phyloP scores from a whole-genome alignment of 2,888 invertebrate species.

The Mesoligia furuncula region DNA sequence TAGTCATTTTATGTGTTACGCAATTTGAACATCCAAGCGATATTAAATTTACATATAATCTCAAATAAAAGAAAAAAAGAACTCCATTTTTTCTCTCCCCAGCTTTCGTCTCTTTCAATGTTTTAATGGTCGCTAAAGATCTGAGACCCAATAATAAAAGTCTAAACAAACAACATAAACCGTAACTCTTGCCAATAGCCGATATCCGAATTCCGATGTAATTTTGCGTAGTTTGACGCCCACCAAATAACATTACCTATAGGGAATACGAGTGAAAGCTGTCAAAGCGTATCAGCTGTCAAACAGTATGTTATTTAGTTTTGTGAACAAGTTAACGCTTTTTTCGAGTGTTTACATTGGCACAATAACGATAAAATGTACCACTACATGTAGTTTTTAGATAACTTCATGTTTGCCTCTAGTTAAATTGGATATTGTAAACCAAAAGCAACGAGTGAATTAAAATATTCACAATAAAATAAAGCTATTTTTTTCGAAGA shows the following conservation, averaged over 20 bases:
- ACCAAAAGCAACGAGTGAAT: not conserved
- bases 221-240: slow-evolving; percentile 31
- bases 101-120: not conserved
- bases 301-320: slow-evolving; percentile 46
- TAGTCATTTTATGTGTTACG: not conserved
- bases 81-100: not conserved
- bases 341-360: slow-evolving; percentile 24
- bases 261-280: slow-evolving; percentile 28
- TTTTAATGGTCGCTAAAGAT: not conserved
- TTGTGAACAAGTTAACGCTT: slow-evolving; percentile 32
- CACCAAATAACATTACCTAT: slow-evolving; percentile 29
- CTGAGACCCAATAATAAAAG: not conserved
- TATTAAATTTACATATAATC: not conserved
- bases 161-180: slow-evolving; percentile 16
- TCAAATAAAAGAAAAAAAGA: not conserved
- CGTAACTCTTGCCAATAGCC: slow-evolving; percentile 16
- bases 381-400: not conserved
- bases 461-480: not conserved
- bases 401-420: not conserved
- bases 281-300: slow-evolving; percentile 51
- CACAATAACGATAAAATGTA: slow-evolving; percentile 12
- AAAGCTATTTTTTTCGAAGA: not conserved
- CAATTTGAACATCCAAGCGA: not conserved
- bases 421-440: not conserved
- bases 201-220: slow-evolving; percentile 20